phyloP scores from a whole-genome alignment of 1,140 invertebrate genomes.

The Phymorhynchus buccinoides region DNA sequence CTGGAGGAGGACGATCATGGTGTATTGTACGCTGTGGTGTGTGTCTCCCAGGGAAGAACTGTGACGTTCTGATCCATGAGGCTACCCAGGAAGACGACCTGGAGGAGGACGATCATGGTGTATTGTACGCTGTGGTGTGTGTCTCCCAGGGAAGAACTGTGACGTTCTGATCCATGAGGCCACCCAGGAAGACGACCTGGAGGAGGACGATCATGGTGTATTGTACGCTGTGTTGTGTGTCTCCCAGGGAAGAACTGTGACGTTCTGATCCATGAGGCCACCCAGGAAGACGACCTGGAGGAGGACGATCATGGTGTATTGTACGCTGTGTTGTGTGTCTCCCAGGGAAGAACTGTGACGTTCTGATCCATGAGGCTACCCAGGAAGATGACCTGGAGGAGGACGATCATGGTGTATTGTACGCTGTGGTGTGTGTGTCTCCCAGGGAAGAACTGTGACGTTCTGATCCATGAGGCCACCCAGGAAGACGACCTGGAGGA shows the following conservation, averaged over 20 bases:
- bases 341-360: too few relatives aligned
- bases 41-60: conserved; percentile 84
- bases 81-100: conserved; percentile 96
- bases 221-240: neutral
- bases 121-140: too few relatives aligned
- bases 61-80: conserved; percentile 95
- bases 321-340: too few relatives aligned
- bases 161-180: conserved; percentile 97
- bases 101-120: conserved; percentile 80
- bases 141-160: conserved; percentile 80
- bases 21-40: too few relatives aligned
- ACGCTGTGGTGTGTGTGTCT: too few relatives aligned
- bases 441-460: conserved; percentile 85
- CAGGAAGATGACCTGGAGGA: too few relatives aligned
- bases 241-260: conserved; percentile 83
- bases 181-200: conserved; percentile 93
- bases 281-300: conserved; percentile 91
- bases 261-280: conserved; percentile 97
- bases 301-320: conserved; percentile 83
- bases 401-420: too few relatives aligned
- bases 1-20: too few relatives aligned
- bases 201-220: conserved; percentile 77
- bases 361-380: too few relatives aligned
- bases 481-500: conserved; percentile 90
- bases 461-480: conserved; percentile 98